These are phyloP conservation scores for Pheosia gnoma DNA, from an alignment of 2,888 invertebrate species.

Conservation along the genomic window DNA sequence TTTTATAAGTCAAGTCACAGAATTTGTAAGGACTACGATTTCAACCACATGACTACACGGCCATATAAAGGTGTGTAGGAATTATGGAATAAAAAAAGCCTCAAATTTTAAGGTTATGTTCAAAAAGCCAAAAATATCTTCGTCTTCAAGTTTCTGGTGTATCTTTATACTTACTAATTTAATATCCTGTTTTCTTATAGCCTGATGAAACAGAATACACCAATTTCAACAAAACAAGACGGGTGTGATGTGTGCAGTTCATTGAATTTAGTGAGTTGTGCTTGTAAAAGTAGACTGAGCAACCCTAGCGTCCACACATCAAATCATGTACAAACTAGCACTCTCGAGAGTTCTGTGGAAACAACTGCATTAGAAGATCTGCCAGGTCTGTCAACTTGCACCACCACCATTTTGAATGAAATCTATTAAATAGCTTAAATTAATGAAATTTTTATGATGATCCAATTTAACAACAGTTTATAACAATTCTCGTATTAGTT, in stretches of 20 bases:
- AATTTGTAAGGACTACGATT: too few relatives aligned
- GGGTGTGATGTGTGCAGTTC: constrained; percentile 59
- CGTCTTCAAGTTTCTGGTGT: neutral
- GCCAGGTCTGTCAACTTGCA: constrained; percentile 56
- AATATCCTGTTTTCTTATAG: constrained; percentile 36
- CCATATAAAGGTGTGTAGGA: too few relatives aligned
- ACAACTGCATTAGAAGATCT: constrained; percentile 71
- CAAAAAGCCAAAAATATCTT: neutral
- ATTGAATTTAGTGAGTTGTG: constrained; percentile 48
- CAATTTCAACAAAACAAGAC: constrained; percentile 20
- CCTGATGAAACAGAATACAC: constrained; percentile 35
- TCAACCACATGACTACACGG: too few relatives aligned
- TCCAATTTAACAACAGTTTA: too few relatives aligned
- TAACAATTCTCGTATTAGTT: too few relatives aligned
- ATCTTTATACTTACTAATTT: neutral
- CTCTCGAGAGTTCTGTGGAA: constrained; percentile 59
- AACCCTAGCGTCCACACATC: constrained; percentile 22
- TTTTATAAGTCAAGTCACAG: too few relatives aligned
- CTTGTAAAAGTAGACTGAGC: constrained; percentile 46
- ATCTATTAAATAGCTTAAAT: neutral
- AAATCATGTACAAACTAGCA: constrained; percentile 38
- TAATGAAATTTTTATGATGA: too few relatives aligned
- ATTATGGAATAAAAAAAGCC: too few relatives aligned
- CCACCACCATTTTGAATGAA: too few relatives aligned
- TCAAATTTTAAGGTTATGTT: neutral